Evolutionary conservation across 2,113 vertebrate species (phyloP).

Genomic region (Lepisosteus oculatus): DNA sequence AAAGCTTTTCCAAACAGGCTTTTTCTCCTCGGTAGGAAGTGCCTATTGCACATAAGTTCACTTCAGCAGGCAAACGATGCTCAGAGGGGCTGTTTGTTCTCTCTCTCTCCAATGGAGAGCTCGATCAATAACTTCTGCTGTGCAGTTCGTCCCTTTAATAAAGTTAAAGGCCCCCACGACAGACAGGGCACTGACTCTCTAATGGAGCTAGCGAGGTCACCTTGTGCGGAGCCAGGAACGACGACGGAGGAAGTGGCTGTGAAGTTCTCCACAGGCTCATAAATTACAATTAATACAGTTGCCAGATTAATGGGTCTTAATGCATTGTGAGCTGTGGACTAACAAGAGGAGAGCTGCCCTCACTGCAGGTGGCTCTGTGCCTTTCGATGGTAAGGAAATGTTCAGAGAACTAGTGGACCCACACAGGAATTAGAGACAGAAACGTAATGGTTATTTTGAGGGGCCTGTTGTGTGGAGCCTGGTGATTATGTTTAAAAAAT

Average conservation of each 20-base stretch:
- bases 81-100: neutral
- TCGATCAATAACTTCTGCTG: neutral
- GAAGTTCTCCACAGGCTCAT: constrained; percentile 23
- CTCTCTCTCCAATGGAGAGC: neutral
- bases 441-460: too few relatives aligned
- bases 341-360: neutral
- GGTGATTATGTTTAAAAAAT: too few relatives aligned
- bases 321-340: neutral
- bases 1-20: too few relatives aligned
- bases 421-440: too few relatives aligned
- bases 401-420: too few relatives aligned
- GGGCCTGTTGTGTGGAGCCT: too few relatives aligned
- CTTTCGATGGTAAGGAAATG: too few relatives aligned
- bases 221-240: constrained; percentile 16
- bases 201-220: constrained; percentile 17
- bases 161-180: constrained; percentile 1
- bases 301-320: constrained; percentile 4
- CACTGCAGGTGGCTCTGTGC: too few relatives aligned
- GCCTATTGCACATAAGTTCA: too few relatives aligned
- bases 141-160: neutral
- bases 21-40: neutral
- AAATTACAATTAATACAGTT: constrained; percentile 9
- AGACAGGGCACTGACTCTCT: neutral
- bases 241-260: constrained; percentile 19
- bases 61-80: neutral